These are phyloP conservation scores for Heterotilapia buettikoferi DNA, from an alignment of 2,113 vertebrate genomes.

Conservation along the genomic window DNA sequence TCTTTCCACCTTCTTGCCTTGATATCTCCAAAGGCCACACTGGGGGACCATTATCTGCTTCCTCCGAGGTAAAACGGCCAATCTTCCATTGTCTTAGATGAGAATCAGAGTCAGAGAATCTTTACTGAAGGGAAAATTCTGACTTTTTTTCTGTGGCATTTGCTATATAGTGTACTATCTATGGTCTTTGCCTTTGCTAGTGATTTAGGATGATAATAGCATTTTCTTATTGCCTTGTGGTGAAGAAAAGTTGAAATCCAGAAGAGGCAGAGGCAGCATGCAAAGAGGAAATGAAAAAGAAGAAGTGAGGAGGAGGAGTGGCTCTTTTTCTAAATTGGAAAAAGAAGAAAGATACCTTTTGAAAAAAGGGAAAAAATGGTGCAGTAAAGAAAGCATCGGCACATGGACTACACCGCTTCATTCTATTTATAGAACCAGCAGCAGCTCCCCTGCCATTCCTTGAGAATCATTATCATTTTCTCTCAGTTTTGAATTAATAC, in stretches of 20 bases:
- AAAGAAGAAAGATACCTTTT: constrained; percentile 1
- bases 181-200: not conserved
- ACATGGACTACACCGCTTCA: constrained; percentile 27
- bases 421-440: constrained; percentile 58
- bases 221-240: not conserved
- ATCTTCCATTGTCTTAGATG: not conserved
- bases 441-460: constrained; percentile 37
- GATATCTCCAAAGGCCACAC: constrained; percentile 6
- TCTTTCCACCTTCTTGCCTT: constrained; percentile 20
- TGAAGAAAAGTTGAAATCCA: not conserved
- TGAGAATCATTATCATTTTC: constrained; percentile 59
- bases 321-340: constrained; percentile 43
- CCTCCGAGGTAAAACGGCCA: constrained; percentile 17
- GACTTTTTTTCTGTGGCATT: not conserved
- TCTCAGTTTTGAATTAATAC: constrained; percentile 56
- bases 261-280: not conserved
- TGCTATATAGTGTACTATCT: not conserved
- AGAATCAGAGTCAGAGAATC: not conserved
- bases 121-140: not conserved
- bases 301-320: constrained; percentile 8
- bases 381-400: constrained; percentile 18
- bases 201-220: not conserved
- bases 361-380: not conserved
- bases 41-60: constrained; percentile 38
- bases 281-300: not conserved